Base-by-base conservation (phyloP, 2,113 vertebrate genomes). In the Aegypius monachus region DNA sequence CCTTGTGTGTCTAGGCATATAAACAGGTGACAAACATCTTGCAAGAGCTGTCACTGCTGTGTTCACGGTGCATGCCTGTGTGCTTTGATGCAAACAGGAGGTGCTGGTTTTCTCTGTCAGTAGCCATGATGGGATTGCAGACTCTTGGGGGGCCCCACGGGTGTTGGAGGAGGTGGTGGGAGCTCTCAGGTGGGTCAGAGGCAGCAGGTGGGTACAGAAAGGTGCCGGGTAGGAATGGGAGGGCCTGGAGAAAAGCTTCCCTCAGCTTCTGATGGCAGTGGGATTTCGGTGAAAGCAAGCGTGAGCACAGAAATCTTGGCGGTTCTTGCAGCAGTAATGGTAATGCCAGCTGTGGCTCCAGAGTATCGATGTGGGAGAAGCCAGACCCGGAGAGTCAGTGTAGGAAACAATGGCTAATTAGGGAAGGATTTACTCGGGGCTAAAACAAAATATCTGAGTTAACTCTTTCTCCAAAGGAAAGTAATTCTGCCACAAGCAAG, bases 1-100 rank as follows among this genome's bases (percentile, higher is more conserved):
- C 34, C 6, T 16, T 14, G 2, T 10, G 9, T 25, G 20, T 50
- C 50, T 22, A 13, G 45, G 50, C 38, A 3, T 5, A 10, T 0
- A 1, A 73, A 53, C 2, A 21, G 68, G 84, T 26, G 47, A 42
- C 62, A 63, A 7, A 70, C 55, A 14, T 45, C 67, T 79, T 8
- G 0, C 58, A 38, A 2, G 63, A 78, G 82, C 78, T 2, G 2
- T 32, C 56, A 13, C 32, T n/a, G 50, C 52, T 13, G 9, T 9
- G 2, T 20, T 52, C 17, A 0, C 1, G 1, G 48, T 2, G 11
- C 6, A 1, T 18, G 32, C 23, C 52, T 22, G 6, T 13, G 34
- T 12, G n/a, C 78, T 19, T 25, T 3, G 19, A 2, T 36, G 34
- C 86, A 48, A 9, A 2, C 4, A 2, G 62, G 71, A 38, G 42